These are phyloP conservation scores for Cichlasoma orientale DNA, from an alignment of 2,797 vertebrate genomes.

Conservation along the genomic window DNA sequence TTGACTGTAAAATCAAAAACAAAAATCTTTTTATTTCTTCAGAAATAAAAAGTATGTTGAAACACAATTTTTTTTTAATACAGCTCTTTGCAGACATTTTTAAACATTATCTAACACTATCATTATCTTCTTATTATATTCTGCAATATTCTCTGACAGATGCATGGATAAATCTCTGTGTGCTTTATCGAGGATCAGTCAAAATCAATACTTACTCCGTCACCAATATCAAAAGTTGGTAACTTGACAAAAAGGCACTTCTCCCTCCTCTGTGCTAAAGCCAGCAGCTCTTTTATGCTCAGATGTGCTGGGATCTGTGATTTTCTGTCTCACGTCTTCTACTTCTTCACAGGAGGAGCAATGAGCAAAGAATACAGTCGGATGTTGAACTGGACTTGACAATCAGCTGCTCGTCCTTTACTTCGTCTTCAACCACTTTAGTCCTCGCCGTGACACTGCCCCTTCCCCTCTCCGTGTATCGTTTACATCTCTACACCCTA, in stretches of 20 bases:
- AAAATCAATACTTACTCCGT: slow-evolving; percentile 60
- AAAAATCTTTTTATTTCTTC: neutral
- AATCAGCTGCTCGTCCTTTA: slow-evolving; percentile 37
- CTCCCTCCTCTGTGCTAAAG: slow-evolving; percentile 25
- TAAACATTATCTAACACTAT: too few species aligned
- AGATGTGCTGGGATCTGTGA: slow-evolving; percentile 4
- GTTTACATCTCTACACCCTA: slow-evolving; percentile 62
- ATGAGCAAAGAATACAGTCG: slow-evolving; percentile 26
- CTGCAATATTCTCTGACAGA: neutral
- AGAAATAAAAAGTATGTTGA: neutral
- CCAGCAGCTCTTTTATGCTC: slow-evolving; percentile 6
- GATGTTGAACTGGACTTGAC: slow-evolving; percentile 57
- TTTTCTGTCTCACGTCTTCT: slow-evolving; percentile 20
- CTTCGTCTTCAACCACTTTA: slow-evolving; percentile 53
- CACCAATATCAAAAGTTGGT: slow-evolving; percentile 32
- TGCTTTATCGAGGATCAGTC: neutral
- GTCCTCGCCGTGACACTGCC: slow-evolving; percentile 50
- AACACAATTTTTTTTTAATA: neutral
- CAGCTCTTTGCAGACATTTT: neutral
- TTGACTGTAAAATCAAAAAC: too few species aligned
- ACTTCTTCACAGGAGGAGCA: slow-evolving; percentile 17
- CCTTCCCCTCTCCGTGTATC: slow-evolving; percentile 62
- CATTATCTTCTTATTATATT: neutral
- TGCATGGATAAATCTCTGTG: neutral
- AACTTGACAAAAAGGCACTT: slow-evolving; percentile 58